Evolutionary conservation across 37 sponge, comb jelly and placozoan species (phyloP), one percentile per base, ranked within the genome.

Genomic region (Chondrilla cf. caribensis): DNA sequence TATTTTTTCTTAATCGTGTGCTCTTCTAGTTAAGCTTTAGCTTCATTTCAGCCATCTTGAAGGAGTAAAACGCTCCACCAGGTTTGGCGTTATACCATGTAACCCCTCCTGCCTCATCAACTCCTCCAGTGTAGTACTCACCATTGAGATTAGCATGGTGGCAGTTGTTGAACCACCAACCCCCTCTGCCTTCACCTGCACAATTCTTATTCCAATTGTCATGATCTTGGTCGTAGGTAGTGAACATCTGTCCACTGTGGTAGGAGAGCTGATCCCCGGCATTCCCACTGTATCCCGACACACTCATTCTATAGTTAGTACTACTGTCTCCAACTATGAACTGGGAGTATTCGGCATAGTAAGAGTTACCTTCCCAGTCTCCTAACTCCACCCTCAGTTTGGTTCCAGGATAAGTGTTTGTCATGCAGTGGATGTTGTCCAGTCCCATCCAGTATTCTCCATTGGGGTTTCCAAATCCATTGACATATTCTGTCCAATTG

Each of bases 361-460:
- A 51, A 19, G 18, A 33, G 15, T 47, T 28, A 31, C 58, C 55
- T 15, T 42, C 65, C 28, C 32, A 31, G 28, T 43, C 32, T 60
- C 22, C 66, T 31, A 81, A 37, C 26, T 81, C 67, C 9, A 78
- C 31, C 54, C 55, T 51, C 33, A 78, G 79, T 58, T 64, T 51
- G 15, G 51, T 42, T 18, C 59, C 21, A 28, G 15, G 11, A 4
- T 28, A 33, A 3, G 35, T 33, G 31, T 6, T 26, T 29, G 51
- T 81, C 65, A 81, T 38, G 38, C 70, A 64, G 82, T 62, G 26
- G 17, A 81, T 81, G 66, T 59, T 22, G 19, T 60, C 42, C 36
- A 81, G 66, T 11, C 82, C 82, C 41, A 60, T 42, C 82, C 82
- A 81, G 29, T 47, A 65, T 42, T 81, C 82, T 39, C 82, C 82